These are phyloP conservation scores for Melieria crassipennis DNA, from an alignment of 2,888 invertebrate species.

Conservation along the genomic window DNA sequence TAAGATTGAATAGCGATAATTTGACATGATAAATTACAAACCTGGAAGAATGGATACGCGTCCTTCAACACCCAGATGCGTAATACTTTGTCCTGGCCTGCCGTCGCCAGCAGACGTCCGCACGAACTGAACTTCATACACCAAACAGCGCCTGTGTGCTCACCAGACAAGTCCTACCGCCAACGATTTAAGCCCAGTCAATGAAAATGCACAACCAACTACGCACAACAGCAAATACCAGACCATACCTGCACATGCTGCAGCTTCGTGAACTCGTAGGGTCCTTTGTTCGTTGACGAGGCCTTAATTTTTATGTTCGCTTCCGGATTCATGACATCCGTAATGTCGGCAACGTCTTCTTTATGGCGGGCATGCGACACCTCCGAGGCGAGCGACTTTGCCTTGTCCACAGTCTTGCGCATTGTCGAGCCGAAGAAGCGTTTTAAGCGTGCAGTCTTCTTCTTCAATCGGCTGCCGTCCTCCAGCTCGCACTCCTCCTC, in stretches of 20 bases:
- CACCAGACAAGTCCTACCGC: conserved; percentile 77
- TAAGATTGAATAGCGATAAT: background rate
- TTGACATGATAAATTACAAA: conserved; percentile 46
- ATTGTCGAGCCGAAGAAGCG: conserved; percentile 89
- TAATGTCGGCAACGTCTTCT: conserved; percentile 85
- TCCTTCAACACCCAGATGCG: conserved; percentile 95
- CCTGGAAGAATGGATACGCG: conserved; percentile 90
- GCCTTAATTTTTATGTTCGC: conserved; percentile 91
- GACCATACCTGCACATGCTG: conserved; percentile 82
- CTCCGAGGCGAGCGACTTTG: conserved; percentile 88
- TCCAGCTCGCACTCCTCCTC: conserved; percentile 66
- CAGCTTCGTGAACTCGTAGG: conserved; percentile 93
- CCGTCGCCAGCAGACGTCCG: conserved; percentile 93
- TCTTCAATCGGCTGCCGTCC: conserved; percentile 65
- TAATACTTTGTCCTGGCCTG: conserved; percentile 94
- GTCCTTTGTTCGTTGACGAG: conserved; percentile 95
- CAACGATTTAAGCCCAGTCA: background rate
- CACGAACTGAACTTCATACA: conserved; percentile 98
- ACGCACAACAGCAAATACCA: background rate
- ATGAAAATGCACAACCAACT: background rate
- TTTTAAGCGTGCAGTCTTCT: conserved; percentile 73
- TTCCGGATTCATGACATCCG: conserved; percentile 82
- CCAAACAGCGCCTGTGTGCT: conserved; percentile 95
- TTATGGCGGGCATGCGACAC: conserved; percentile 88
- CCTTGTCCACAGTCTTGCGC: conserved; percentile 90